Evolutionary conservation across 1,140 invertebrate species (phyloP).

Genomic region (Stegodyphus dumicola): DNA sequence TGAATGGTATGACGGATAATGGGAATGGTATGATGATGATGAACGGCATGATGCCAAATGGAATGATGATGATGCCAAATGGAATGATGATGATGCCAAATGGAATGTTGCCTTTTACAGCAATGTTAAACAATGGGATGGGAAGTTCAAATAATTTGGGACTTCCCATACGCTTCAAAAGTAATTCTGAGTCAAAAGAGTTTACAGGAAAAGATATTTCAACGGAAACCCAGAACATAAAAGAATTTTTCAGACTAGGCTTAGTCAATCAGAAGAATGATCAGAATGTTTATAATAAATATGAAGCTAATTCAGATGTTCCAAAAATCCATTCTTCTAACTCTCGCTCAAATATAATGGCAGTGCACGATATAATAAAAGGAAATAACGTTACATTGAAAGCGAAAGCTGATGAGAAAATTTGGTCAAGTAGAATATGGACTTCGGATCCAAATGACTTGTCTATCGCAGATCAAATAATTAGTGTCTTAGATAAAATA

Average conservation of each 20-base stretch:
- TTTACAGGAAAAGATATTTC: background rate
- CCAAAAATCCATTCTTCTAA: too few species aligned
- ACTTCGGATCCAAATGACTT: background rate
- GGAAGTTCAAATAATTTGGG: background rate
- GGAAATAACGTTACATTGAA: too few species aligned
- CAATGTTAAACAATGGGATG: background rate
- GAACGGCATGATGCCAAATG: background rate
- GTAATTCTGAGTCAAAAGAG: background rate
- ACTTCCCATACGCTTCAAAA: background rate
- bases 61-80: background rate
- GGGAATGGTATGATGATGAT: background rate
- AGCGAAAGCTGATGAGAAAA: too few species aligned
- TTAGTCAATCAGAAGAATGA: too few species aligned
- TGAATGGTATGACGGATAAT: constrained; percentile 40
- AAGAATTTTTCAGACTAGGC: too few species aligned
- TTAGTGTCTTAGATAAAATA: background rate
- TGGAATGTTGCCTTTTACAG: background rate
- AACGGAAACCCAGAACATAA: too few species aligned
- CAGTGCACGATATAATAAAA: too few species aligned
- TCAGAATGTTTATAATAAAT: too few species aligned
- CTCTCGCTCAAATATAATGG: too few species aligned
- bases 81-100: background rate
- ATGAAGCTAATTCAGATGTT: too few species aligned
- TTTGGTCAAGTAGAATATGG: constrained; percentile 2
- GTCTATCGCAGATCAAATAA: constrained; percentile 2